phyloP scores from a whole-genome alignment of 2,113 vertebrate species.

The Columba janthina region DNA sequence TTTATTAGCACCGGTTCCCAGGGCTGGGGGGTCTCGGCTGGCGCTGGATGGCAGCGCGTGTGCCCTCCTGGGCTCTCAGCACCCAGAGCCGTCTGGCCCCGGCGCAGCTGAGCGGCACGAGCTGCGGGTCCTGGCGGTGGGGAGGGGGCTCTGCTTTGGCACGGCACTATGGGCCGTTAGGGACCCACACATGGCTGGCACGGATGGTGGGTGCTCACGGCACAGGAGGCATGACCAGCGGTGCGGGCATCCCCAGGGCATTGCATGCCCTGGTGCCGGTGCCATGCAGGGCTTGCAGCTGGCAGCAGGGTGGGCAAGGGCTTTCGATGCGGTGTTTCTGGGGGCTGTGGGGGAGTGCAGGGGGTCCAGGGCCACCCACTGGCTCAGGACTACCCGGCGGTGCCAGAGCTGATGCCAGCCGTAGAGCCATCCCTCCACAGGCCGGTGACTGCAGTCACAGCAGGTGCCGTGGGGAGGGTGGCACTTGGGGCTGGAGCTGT shows the following conservation, averaged over 20 bases:
- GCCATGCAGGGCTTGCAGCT: background rate
- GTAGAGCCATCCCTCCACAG: fast-evolving
- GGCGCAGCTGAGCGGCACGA: background rate
- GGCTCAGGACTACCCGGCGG: too few species aligned
- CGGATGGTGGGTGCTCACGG: constrained; percentile 13
- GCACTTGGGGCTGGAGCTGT: background rate
- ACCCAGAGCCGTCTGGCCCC: background rate
- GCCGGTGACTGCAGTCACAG: background rate
- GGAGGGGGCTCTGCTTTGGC: background rate
- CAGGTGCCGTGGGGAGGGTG: fast-evolving
- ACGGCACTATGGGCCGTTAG: background rate
- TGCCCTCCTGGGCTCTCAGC: background rate
- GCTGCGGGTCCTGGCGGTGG: background rate
- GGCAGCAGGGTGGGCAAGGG: background rate
- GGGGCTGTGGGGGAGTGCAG: background rate
- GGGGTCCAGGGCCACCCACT: background rate
- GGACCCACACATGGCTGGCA: constrained; percentile 20
- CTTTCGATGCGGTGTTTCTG: fast-evolving
- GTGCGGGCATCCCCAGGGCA: background rate
- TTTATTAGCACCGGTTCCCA: constrained; percentile 41
- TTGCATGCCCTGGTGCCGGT: fast-evolving
- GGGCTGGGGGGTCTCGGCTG: background rate
- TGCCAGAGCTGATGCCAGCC: background rate
- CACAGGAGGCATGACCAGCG: background rate
- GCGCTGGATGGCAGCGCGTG: background rate